These are phyloP conservation scores for Otolemur crassicaudatus DNA, from an alignment of 2,797 vertebrate genomes.

Conservation along the genomic window DNA sequence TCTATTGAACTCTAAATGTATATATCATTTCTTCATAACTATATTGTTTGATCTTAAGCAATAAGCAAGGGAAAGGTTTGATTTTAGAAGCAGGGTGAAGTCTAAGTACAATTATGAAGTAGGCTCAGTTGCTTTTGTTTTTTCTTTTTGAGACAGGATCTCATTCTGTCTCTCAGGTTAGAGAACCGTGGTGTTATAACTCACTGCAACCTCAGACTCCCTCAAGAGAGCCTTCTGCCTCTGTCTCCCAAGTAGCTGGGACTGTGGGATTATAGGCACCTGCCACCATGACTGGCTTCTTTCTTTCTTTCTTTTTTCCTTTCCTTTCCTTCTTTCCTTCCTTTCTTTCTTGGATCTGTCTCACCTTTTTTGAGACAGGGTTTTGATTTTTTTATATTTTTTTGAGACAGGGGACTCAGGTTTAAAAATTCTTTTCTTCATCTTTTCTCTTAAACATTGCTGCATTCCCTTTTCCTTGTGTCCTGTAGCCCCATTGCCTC, in stretches of 20 bases:
- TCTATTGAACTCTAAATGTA: conserved; percentile 21
- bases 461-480: background rate
- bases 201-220: too few species aligned
- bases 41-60: background rate
- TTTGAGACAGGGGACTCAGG: background rate
- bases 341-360: too few species aligned
- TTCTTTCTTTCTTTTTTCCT: too few species aligned
- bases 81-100: background rate
- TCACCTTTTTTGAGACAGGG: background rate
- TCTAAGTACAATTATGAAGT: background rate
- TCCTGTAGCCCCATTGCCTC: background rate
- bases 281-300: too few species aligned
- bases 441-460: conserved; percentile 23
- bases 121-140: background rate
- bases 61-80: background rate
- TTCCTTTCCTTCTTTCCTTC: too few species aligned
- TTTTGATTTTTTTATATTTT: background rate
- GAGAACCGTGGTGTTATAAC: too few species aligned
- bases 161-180: background rate
- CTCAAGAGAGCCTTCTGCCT: too few species aligned
- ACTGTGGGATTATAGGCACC: too few species aligned
- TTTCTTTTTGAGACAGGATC: background rate
- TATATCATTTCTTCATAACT: conserved; percentile 13
- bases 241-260: too few species aligned
- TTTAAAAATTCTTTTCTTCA: background rate